Evolutionary conservation across 2,888 invertebrate species (phyloP), one percentile per base, ranked within the genome.

Genomic region (Drosophila nigritarsus): DNA sequence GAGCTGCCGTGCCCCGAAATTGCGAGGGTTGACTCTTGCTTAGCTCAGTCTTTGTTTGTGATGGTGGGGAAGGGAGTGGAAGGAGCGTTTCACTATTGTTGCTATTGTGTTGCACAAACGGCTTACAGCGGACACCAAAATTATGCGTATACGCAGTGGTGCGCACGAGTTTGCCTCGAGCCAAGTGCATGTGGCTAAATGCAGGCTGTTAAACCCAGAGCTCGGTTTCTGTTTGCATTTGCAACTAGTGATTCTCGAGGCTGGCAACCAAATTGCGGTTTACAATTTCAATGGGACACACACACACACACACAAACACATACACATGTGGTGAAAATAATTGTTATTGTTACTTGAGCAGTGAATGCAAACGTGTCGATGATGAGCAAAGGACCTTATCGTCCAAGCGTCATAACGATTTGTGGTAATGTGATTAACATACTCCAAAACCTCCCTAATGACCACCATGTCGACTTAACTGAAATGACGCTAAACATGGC

Each of bases 401-500:
- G 69, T 71, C 63, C 66, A 80, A 87, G 73, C 90, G 83, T 88
- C 89, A 89, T 81, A 89, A 81, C 86, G 86, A 78, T 87, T 76
- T 89, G 86, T 80, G 89, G 84, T 88, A 87, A 90, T 90, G 89
- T 86, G 87, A 90, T 87, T 87, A 87, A 87, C 89, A 90, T 71
- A 65, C 71, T 50, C 70, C 72, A 82, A 78, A 77, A 83, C 73
- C 75, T 80, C 65, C 83, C 77, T 82, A 82, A 82, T 88, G 86
- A 82, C 86, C 79, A 73, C 62, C 77, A 74, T 76, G 74, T 76
- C 73, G 78, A 75, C 83, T 75, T 82, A 70, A 60, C 78, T 65
- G 55, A 50, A 65, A 61, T 54, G 65, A 59, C 59, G 61, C 15
- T 42, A 54, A 38, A 29, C 42, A 30, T 32, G 18, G 54, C n/a